Conservation (phyloP, 2,797 vertebrate species). For the Podarcis siculus region DNA sequence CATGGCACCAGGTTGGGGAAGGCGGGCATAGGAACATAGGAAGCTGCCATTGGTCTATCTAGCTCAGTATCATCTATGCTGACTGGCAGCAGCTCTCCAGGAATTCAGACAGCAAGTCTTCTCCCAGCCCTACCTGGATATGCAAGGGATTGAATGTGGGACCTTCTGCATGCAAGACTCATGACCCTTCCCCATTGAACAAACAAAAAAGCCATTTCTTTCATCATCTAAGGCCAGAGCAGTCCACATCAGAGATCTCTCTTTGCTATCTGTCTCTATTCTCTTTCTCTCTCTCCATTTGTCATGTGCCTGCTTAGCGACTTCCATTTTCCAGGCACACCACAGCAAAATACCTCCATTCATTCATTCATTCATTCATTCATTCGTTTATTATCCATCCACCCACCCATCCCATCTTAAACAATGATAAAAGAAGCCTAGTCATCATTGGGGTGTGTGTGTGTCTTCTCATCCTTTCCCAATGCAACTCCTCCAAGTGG, state of each 20-base stretch:
- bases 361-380: no score
- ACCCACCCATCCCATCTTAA: not conserved
- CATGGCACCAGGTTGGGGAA: no score
- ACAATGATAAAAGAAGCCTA: not conserved
- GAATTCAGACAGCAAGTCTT: no score
- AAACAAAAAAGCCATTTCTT: not conserved
- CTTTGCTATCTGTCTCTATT: not conserved
- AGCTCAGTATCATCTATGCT: no score
- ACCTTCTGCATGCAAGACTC: no score
- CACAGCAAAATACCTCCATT: no score
- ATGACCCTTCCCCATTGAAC: no score
- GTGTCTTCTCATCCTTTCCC: not conserved
- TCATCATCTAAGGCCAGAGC: not conserved
- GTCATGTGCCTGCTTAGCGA: not conserved
- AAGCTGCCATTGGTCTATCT: no score
- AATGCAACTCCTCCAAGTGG: slow-evolving; percentile 2
- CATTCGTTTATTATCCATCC: not conserved
- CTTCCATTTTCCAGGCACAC: no score
- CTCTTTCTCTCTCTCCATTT: not conserved
- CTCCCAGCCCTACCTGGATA: no score
- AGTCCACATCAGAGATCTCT: not conserved
- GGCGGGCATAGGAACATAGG: not conserved
- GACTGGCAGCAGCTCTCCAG: no score
- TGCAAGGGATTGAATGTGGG: no score
- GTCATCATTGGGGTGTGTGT: not conserved